These are phyloP conservation scores for Hydropsyche betteni DNA, from an alignment of 2,888 invertebrate genomes.

Conservation along the genomic window DNA sequence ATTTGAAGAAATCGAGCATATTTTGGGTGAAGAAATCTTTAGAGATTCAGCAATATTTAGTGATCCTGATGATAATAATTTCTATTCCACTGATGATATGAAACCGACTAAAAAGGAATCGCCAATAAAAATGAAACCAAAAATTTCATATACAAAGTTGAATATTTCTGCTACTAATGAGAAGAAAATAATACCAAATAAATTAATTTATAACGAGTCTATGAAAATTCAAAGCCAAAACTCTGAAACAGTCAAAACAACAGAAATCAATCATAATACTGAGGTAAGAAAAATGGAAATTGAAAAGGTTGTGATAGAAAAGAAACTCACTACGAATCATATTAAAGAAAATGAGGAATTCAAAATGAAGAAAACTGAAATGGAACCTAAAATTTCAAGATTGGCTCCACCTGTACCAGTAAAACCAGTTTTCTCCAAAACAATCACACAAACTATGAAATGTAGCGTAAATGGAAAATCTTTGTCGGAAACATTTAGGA, in stretches of 20 bases:
- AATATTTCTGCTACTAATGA: background rate
- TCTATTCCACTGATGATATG: constrained; percentile 54
- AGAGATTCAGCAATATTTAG: constrained; percentile 87
- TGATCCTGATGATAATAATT: constrained; percentile 70
- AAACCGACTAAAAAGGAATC: constrained; percentile 52
- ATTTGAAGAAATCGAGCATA: constrained; percentile 77
- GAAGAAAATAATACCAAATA: background rate
- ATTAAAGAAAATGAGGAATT: background rate
- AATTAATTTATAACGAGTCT: background rate
- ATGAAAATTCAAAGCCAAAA: background rate
- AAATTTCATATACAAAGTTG: background rate
- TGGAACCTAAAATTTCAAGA: constrained; percentile 58
- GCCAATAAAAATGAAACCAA: constrained; percentile 10
- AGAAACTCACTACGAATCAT: constrained; percentile 53
- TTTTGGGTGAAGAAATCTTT: constrained; percentile 74
- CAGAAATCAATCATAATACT: background rate
- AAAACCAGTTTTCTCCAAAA: constrained; percentile 63
- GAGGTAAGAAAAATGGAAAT: constrained; percentile 56
- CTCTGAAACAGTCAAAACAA: background rate
- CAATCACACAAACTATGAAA: background rate
- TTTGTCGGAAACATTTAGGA: background rate
- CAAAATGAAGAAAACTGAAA: background rate
- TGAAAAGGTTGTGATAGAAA: constrained; percentile 55
- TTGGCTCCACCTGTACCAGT: constrained; percentile 73
- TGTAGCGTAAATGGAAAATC: background rate